Percentiles rank a stretch among this genome's conserved stretches.
These are phyloP conservation scores for Oreochromis spilurus DNA, from an alignment of 2,113 vertebrate species.

Conservation along the genomic window DNA sequence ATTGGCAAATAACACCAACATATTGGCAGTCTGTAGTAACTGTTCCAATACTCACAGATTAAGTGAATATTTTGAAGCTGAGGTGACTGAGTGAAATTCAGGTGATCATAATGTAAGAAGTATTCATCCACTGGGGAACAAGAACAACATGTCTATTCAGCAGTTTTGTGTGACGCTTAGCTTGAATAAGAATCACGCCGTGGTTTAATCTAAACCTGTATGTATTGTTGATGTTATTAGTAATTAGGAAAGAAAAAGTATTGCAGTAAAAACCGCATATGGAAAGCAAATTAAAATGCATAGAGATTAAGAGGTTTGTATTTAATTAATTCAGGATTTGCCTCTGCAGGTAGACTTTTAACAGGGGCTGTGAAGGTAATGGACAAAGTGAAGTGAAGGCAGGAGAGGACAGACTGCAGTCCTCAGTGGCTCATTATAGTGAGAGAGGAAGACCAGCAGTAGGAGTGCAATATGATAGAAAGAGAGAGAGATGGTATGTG, in stretches of 20 bases:
- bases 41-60: neutral
- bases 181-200: neutral
- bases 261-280: neutral
- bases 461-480: neutral
- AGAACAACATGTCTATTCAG: neutral
- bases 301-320: neutral
- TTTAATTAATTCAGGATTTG: slow-evolving; percentile 16
- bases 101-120: neutral
- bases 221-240: neutral
- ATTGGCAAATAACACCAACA: neutral
- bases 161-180: neutral
- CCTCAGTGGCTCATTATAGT: slow-evolving; percentile 17
- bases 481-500: neutral
- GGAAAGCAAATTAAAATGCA: slow-evolving; percentile 14
- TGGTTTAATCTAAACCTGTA: neutral
- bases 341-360: neutral
- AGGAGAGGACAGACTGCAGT: neutral
- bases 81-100: neutral
- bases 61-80: neutral
- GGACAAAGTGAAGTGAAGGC: slow-evolving; percentile 11
- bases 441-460: neutral
- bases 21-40: neutral
- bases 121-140: neutral
- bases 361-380: neutral
- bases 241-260: neutral